Evolutionary conservation across 1,140 invertebrate genomes (phyloP), one percentile per base, ranked within the genome.

Genomic region (Caenorhabditis briggsae): DNA sequence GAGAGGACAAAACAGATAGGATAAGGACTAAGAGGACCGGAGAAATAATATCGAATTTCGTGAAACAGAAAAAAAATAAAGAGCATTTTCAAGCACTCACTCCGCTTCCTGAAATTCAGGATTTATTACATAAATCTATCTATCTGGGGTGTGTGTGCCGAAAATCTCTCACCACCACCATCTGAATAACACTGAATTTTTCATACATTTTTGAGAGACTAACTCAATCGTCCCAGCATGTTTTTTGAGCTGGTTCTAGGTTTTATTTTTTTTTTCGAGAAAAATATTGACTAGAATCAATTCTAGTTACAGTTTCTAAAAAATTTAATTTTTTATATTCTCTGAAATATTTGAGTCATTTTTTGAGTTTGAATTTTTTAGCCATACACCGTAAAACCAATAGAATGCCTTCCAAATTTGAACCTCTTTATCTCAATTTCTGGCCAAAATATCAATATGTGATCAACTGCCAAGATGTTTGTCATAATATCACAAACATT

Each of bases 141-240:
- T 8, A 61, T 58, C 56, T 61, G 43, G 41, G 43, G 43, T 70
- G 33, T 64, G 33, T 33, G 33, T 33, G 33, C 50, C 33, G 43
- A 70, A 70, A 70, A 70, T 43, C 64, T 46, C 20, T 46, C 2
- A 12, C 9, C 16, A 18, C 0, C 0, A 9, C 3, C 33, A 43
- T 46, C 18, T 33, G 41, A 70, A 70, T 18, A 70, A 70, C 64
- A 70, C 64, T 70, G 23, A 70, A 70, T 70, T 70, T 70, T 70
- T 70, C 64, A 70, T 70, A 70, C 33, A 70, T 70, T 70, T 70
- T 46, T 70, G 59, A 64, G 59, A 64, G 59, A 64, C 59, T 64
- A 64, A 64, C 59, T 64, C 59, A 64, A 64, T 64, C 59, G 16
- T 59, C 33, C 18, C 18, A 59, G 20, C 56, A 3, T 59, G 8